Evolutionary conservation across 2,888 invertebrate genomes (phyloP).

Genomic region (Pimpla rufipes): DNA sequence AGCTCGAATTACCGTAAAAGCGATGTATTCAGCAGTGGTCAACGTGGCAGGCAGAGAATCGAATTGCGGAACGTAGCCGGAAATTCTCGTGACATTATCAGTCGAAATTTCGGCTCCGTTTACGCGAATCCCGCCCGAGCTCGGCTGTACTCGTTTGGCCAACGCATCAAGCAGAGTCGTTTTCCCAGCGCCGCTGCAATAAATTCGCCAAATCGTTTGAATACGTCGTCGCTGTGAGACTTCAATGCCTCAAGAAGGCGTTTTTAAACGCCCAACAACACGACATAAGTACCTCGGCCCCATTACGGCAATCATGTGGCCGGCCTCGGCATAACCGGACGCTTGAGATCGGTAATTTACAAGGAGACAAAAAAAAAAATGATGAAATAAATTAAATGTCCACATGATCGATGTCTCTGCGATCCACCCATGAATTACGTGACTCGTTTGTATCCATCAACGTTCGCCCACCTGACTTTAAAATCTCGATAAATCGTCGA

Average conservation of each 20-base stretch:
- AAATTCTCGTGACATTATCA: constrained; percentile 86
- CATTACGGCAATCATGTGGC: constrained; percentile 82
- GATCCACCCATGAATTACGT: constrained; percentile 1
- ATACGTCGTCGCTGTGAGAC: background rate
- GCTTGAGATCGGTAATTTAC: constrained; percentile 75
- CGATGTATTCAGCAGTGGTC: constrained; percentile 89
- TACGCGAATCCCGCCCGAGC: constrained; percentile 84
- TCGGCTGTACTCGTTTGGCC: constrained; percentile 86
- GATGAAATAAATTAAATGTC: constrained; percentile 9
- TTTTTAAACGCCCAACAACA: background rate
- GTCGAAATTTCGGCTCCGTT: constrained; percentile 86
- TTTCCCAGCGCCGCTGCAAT: constrained; percentile 87
- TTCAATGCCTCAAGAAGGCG: constrained; percentile 4
- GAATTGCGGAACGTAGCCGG: constrained; percentile 89
- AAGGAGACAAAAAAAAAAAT: constrained; percentile 9
- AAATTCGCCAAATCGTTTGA: constrained; percentile 17
- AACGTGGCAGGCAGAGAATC: constrained; percentile 89
- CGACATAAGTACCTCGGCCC: constrained; percentile 82
- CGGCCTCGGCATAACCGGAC: constrained; percentile 80
- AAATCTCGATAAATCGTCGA: constrained; percentile 53
- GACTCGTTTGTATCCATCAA: background rate
- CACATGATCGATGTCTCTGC: background rate
- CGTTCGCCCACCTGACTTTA: constrained; percentile 69
- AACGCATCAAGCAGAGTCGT: constrained; percentile 87
- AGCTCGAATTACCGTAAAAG: constrained; percentile 90